These are phyloP conservation scores for Artibeus jamaicensis DNA, from an alignment of 2,797 vertebrate genomes.

Conservation along the genomic window DNA sequence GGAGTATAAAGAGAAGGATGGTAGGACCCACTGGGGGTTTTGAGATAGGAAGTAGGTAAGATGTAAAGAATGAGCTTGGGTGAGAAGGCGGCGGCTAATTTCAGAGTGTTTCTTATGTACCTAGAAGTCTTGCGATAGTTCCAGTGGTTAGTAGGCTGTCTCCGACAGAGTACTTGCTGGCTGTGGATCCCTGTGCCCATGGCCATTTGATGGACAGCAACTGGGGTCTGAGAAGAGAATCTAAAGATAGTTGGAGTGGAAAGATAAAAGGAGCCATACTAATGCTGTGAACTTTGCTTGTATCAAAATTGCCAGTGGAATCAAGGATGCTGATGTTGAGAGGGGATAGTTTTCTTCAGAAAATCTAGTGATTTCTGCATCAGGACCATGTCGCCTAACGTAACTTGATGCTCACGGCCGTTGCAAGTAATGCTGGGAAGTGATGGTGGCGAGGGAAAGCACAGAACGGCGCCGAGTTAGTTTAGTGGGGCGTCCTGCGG, in stretches of 20 bases:
- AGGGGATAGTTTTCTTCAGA: background rate
- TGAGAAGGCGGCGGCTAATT: background rate
- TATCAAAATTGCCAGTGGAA: background rate
- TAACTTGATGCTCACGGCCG: background rate
- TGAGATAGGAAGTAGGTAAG: background rate
- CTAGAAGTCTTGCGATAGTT: background rate
- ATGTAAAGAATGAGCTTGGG: background rate
- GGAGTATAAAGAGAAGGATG: background rate
- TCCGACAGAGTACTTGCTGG: background rate
- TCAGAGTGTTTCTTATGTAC: background rate
- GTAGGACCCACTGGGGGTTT: background rate
- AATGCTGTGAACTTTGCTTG: background rate
- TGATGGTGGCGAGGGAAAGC: too few species aligned
- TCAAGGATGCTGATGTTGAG: background rate
- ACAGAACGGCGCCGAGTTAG: rapidly evolving
- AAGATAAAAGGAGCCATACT: background rate
- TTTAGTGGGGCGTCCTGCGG: background rate
- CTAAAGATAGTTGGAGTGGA: background rate
- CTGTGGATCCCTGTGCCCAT: rapidly evolving
- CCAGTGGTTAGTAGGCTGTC: background rate
- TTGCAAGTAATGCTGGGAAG: background rate
- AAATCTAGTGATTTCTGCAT: background rate
- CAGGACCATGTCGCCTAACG: rapidly evolving
- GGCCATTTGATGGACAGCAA: background rate
- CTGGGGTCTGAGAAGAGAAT: background rate